Percentiles rank a stretch among this genome's conserved stretches.
Conservation (phyloP, 1,140 invertebrate species). For the Camponotus pennsylvanicus region DNA sequence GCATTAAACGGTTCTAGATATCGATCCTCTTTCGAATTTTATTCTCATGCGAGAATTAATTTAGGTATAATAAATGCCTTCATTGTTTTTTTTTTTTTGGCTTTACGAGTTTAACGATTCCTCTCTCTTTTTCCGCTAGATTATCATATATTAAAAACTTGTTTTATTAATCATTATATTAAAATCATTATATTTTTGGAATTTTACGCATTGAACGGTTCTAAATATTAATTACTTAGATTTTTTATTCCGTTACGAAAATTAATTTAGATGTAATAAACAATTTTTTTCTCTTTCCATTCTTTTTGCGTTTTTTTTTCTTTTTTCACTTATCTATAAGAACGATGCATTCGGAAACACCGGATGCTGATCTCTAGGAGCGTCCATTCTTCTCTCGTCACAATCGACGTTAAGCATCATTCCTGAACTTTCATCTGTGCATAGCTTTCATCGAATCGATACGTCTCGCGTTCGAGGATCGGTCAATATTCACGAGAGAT, state of each 20-base stretch:
- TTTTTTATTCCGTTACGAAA: neutral
- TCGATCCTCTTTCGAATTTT: neutral
- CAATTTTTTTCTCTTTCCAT: neutral
- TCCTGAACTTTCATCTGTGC: slow-evolving; percentile 47
- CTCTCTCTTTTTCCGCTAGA: neutral
- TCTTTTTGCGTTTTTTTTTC: neutral
- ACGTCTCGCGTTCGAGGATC: slow-evolving; percentile 53
- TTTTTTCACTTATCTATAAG: neutral
- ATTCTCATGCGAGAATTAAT: too few relatives aligned
- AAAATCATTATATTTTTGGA: neutral
- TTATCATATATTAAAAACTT: slow-evolving; percentile 23
- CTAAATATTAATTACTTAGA: neutral
- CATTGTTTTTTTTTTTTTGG: too few relatives aligned
- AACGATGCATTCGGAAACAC: slow-evolving; percentile 36
- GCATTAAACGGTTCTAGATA: neutral
- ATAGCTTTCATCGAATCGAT: slow-evolving; percentile 47
- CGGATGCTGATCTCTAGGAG: slow-evolving; percentile 57
- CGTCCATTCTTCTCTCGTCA: neutral
- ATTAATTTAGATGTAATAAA: slow-evolving; percentile 14
- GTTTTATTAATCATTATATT: neutral
- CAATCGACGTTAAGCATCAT: slow-evolving; percentile 32
- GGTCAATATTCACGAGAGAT: slow-evolving; percentile 69
- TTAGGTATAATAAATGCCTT: too few relatives aligned
- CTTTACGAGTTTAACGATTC: too few relatives aligned
- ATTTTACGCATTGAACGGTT: neutral